A percentile compares a stretch with the other conserved stretches of the same genome.
Conservation (phyloP, 2,888 invertebrate genomes). For the Ditula angustiorana region DNA sequence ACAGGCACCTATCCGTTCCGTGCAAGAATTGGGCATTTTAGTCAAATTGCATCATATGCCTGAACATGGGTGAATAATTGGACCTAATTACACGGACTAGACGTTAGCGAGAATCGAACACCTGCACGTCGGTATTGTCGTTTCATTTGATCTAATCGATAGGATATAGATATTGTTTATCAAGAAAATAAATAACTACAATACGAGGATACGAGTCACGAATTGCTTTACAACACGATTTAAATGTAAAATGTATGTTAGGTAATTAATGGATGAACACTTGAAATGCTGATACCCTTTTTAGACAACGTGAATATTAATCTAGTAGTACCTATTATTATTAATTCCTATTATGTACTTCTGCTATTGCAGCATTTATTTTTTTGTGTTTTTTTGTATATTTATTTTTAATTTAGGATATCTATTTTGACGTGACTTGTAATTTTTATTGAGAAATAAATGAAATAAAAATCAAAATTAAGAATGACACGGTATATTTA, state of each 20-base stretch:
- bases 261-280: not conserved
- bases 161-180: not conserved
- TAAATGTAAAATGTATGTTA: conserved; percentile 1
- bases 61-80: not conserved
- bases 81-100: not conserved
- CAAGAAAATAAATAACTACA: not conserved
- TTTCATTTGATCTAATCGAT: conserved; percentile 4
- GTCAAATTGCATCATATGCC: not conserved
- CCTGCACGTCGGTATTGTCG: not conserved
- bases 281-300: not conserved
- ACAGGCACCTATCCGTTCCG: no score
- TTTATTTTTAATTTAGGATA: no score
- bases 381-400: no score
- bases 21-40: no score
- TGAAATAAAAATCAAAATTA: no score
- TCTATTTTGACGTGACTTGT: no score
- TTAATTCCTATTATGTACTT: no score
- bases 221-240: not conserved
- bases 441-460: no score
- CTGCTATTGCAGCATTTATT: no score
- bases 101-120: not conserved
- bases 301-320: no score
- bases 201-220: not conserved
- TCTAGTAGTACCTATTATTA: no score
- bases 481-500: no score